phyloP scores from a whole-genome alignment of 2,888 invertebrate species.

The Macrosiphum euphorbiae region DNA sequence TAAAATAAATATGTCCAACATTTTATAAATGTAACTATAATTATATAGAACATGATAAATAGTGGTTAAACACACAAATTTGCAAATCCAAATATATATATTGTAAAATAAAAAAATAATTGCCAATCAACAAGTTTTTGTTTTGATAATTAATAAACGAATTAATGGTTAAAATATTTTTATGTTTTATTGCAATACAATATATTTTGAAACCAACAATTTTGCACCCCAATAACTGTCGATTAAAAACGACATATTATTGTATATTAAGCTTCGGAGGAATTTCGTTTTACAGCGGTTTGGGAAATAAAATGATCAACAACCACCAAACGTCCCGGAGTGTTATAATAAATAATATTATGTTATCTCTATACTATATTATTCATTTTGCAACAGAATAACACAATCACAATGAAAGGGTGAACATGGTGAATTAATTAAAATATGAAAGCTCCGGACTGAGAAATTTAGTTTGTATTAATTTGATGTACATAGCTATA shows the following conservation, averaged over 20 bases:
- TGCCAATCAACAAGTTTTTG: background rate
- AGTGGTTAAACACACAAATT: background rate
- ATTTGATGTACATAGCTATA: slow-evolving; percentile 5
- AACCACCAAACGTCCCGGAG: background rate
- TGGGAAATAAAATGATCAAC: slow-evolving; percentile 1
- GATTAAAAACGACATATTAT: background rate
- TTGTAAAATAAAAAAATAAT: background rate
- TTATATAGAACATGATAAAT: background rate
- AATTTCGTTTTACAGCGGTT: background rate
- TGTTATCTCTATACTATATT: background rate
- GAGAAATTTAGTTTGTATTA: slow-evolving; percentile 1
- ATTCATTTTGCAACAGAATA: slow-evolving; percentile 7
- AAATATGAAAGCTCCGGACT: slow-evolving; percentile 1
- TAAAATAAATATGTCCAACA: background rate
- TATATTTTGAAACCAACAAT: background rate
- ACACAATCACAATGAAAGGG: slow-evolving; percentile 21
- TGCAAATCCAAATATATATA: background rate
- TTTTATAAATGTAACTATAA: background rate
- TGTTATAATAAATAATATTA: background rate
- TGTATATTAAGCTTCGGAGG: background rate
- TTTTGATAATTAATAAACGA: background rate
- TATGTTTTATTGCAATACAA: background rate
- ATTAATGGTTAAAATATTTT: background rate
- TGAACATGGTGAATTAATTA: slow-evolving; percentile 19
- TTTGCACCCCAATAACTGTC: background rate